Conservation (phyloP, 2,888 invertebrate genomes). For the Ypsolopha sequella region DNA sequence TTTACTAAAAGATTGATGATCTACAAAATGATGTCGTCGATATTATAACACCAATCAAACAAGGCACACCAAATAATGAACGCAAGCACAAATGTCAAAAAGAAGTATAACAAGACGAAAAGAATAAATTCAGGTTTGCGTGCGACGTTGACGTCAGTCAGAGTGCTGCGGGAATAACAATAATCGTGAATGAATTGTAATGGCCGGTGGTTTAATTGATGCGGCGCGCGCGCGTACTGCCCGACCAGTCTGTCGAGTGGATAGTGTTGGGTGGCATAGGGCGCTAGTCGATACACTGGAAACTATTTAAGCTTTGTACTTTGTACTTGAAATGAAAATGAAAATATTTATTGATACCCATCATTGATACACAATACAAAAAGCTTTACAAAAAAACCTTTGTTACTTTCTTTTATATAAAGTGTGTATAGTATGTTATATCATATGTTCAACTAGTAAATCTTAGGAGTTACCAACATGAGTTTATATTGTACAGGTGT, state of each 20-base stretch:
- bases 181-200: constrained; percentile 63
- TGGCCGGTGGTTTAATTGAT: constrained; percentile 53
- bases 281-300: not conserved
- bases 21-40: too few relatives aligned
- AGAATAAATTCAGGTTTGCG: constrained; percentile 19
- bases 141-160: constrained; percentile 30
- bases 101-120: not conserved
- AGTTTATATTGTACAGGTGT: too few relatives aligned
- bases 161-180: constrained; percentile 41
- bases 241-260: constrained; percentile 11
- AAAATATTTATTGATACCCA: too few relatives aligned
- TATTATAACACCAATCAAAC: too few relatives aligned
- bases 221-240: constrained; percentile 22
- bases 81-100: not conserved
- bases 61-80: not conserved
- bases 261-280: constrained; percentile 2
- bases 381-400: too few relatives aligned
- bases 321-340: too few relatives aligned
- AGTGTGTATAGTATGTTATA: too few relatives aligned
- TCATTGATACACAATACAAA: not conserved
- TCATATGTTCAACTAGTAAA: too few relatives aligned
- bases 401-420: too few relatives aligned
- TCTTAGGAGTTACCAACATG: too few relatives aligned
- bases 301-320: too few relatives aligned
- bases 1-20: too few relatives aligned